These are phyloP conservation scores for Momotus momota DNA, from an alignment of 2,797 vertebrate genomes.

Conservation along the genomic window DNA sequence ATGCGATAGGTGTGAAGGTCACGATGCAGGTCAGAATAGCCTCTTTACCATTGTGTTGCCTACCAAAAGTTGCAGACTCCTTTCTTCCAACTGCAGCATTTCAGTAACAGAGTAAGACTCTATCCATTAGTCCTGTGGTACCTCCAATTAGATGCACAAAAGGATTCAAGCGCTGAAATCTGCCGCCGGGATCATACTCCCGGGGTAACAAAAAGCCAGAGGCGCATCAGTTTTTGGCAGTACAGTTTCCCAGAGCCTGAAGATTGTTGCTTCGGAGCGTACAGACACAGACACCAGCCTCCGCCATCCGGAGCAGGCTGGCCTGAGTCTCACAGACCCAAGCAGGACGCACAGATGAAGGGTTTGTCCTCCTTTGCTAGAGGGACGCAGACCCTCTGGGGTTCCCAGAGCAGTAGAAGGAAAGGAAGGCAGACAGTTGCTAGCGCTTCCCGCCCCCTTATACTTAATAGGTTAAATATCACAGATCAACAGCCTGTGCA, in stretches of 20 bases:
- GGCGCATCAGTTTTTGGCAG: accelerated
- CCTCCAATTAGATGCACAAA: background rate
- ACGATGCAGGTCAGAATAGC: accelerated
- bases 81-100: background rate
- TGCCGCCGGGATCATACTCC: background rate
- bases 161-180: background rate
- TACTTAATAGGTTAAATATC: background rate
- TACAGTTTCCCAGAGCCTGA: background rate
- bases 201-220: background rate
- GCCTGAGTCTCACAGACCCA: accelerated
- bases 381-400: accelerated
- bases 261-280: accelerated
- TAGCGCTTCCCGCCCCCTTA: background rate
- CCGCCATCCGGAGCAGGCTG: accelerated
- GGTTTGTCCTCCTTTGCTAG: background rate
- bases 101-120: background rate
- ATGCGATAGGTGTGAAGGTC: background rate
- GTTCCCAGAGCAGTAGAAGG: background rate
- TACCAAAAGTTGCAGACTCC: background rate
- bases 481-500: background rate
- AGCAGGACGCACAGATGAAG: accelerated
- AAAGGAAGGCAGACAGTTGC: accelerated
- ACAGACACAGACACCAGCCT: background rate
- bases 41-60: background rate
- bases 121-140: accelerated